A percentile compares a stretch with the other conserved stretches of the same genome.
Evolutionary conservation across 2,888 invertebrate genomes (phyloP).

Genomic region (Lasioglossum oenotherae): DNA sequence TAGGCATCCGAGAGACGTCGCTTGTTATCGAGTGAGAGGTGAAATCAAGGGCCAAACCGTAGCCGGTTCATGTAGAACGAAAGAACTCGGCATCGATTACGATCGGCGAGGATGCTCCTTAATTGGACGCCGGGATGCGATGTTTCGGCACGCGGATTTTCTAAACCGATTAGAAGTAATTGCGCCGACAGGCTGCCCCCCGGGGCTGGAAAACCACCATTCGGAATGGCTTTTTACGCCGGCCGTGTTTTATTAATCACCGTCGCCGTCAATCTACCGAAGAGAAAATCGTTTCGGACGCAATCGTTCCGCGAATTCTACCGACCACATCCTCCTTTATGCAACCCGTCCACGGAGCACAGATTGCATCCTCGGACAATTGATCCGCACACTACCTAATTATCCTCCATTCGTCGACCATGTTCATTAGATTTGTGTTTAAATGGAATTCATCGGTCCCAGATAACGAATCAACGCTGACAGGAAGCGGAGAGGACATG

Average conservation of each 20-base stretch:
- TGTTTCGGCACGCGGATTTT: slow-evolving; percentile 61
- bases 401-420: slow-evolving; percentile 1
- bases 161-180: slow-evolving; percentile 69
- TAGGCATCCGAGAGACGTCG: slow-evolving; percentile 15
- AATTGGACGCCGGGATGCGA: slow-evolving; percentile 55
- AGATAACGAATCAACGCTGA: not conserved
- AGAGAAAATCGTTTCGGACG: slow-evolving; percentile 47
- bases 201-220: slow-evolving; percentile 59
- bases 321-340: not conserved
- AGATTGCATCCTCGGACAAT: not conserved
- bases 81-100: slow-evolving; percentile 51
- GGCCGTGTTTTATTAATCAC: slow-evolving; percentile 51
- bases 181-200: slow-evolving; percentile 40
- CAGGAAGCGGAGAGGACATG: not conserved
- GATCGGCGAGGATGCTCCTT: slow-evolving; percentile 41
- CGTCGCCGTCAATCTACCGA: slow-evolving; percentile 14
- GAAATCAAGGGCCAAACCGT: slow-evolving; percentile 54
- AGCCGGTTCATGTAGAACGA: slow-evolving; percentile 20
- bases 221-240: slow-evolving; percentile 38
- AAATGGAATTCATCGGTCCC: not conserved
- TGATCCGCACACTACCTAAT: not conserved
- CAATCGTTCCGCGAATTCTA: slow-evolving; percentile 26
- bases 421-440: not conserved
- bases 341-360: not conserved
- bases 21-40: slow-evolving; percentile 37